phyloP scores from a whole-genome alignment of 2,113 vertebrate genomes.

The Micronycteris hirsuta region DNA sequence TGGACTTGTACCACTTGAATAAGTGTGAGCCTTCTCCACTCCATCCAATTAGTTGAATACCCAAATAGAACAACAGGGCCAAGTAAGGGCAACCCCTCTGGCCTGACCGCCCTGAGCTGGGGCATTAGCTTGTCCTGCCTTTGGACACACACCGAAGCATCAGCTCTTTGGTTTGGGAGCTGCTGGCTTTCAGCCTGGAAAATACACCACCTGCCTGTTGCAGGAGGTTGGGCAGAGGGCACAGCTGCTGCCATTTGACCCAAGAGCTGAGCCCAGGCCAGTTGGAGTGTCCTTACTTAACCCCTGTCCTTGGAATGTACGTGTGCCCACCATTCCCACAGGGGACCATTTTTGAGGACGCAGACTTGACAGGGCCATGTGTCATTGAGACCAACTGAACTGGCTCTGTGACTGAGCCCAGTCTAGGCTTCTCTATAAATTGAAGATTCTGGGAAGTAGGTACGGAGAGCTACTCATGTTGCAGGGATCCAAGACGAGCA shows the following conservation, averaged over 20 bases:
- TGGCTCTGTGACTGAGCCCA: neutral
- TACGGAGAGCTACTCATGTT: fast-evolving
- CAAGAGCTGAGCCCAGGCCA: neutral
- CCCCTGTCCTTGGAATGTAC: neutral
- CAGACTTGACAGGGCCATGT: neutral
- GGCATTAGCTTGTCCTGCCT: neutral
- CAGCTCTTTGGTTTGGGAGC: neutral
- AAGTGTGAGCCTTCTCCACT: neutral
- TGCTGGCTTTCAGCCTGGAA: neutral
- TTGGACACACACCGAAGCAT: neutral
- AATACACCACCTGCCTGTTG: too few relatives aligned
- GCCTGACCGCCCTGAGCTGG: neutral
- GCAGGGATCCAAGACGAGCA: neutral
- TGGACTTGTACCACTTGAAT: too few relatives aligned
- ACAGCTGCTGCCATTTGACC: neutral
- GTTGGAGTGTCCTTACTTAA: fast-evolving
- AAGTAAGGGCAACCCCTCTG: neutral
- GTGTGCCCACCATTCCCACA: neutral
- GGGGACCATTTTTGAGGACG: neutral
- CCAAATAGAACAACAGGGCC: neutral
- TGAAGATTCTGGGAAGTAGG: neutral
- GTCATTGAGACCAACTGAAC: neutral
- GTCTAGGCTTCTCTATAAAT: neutral
- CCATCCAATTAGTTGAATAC: neutral
- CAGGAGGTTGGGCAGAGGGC: neutral